Base-by-base conservation (phyloP, 2,797 vertebrate genomes). In the Platyrinchus mystaceus region DNA sequence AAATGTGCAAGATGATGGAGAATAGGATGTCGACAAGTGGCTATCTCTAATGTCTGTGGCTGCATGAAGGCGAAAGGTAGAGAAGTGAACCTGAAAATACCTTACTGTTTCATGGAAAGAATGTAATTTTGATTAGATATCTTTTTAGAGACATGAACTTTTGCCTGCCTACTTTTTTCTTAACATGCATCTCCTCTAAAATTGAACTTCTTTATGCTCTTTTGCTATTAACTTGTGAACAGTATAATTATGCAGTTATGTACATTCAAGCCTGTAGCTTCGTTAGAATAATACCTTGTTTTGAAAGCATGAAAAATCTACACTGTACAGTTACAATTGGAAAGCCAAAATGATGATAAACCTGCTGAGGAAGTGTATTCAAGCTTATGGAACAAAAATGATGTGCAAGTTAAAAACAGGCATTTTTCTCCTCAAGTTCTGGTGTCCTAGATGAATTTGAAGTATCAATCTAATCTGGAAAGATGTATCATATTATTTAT, bases 401-500 rank as follows among this genome's bases (percentile, higher is more conserved):
- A 36, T 30, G 10, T 55, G 7, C 22, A 37, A 63, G 44, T 91
- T 88, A 71, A 81, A 93, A 89, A 0, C 1, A 4, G 37, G 28
- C 41, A 6, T 91, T 93, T 76, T 86, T 75, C 75, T 60, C 22
- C 43, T 59, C 28, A 82, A 95, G 55, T 86, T 95, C 69, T 93
- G 37, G 78, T 94, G 74, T 89, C 34, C 74, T 84, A 73, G 14
- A 21, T 75, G 66, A 93, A 87, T 90, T 76, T 36, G 75, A 92
- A 76, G 23, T 80, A 92, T 87, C 85, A 78, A 41, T 91, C 85
- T 93, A 90, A 95, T 95, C 84, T 92, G 60, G 68, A 93, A 68
- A 93, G 71, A 87, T 78, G 37, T 77, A 86, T 84, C 76, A 53
- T 71, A 60, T 92, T 97, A 95, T 93, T 97, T 96, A 84, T 92